Evolutionary conservation across 2,888 invertebrate species (phyloP), one percentile per base, ranked within the genome.

Genomic region (Geotrupes spiniger): DNA sequence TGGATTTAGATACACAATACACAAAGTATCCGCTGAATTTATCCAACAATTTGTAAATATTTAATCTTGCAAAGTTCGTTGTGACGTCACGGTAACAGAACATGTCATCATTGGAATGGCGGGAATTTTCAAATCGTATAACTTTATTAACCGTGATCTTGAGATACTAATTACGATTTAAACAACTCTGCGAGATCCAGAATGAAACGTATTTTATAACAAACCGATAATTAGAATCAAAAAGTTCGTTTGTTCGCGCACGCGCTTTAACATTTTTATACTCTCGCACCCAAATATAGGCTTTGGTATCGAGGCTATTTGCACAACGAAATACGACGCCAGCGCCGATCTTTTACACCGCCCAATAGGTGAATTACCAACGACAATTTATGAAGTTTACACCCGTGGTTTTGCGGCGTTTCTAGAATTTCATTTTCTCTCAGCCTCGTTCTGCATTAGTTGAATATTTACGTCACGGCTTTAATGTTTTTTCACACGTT

Each of bases 351-450:
- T n/a, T n/a, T 53, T 56, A 49, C 52, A 37, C 27, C 48, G 58
- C 44, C 38, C 11, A 17, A 28, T 50, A 46, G 44, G 31, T 28
- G 53, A 46, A 58, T 54, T 49, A 52, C 29, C 42, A 57, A 55
- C 56, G 58, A 56, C 56, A 65, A 63, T 64, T 62, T 62, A 60
- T 65, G 63, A 68, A 70, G 69, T 69, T 68, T 69, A 69, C 68
- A 68, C 69, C 69, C 65, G 68, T 65, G 58, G 56, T 59, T 65
- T 64, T 65, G 61, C 62, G 63, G 64, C 63, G 63, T 64, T 61
- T 63, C 63, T 61, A 56, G 56, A 65, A 63, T 60, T 60, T 47
- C 59, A 58, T 52, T 56, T 55, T 51, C 58, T 54, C 52, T 57
- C 57, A 40, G 36, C 46, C 36, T 46, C 50, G 37, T 47, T 45